Base-by-base conservation (phyloP, 1,140 invertebrate genomes). In the Cydia splendana region DNA sequence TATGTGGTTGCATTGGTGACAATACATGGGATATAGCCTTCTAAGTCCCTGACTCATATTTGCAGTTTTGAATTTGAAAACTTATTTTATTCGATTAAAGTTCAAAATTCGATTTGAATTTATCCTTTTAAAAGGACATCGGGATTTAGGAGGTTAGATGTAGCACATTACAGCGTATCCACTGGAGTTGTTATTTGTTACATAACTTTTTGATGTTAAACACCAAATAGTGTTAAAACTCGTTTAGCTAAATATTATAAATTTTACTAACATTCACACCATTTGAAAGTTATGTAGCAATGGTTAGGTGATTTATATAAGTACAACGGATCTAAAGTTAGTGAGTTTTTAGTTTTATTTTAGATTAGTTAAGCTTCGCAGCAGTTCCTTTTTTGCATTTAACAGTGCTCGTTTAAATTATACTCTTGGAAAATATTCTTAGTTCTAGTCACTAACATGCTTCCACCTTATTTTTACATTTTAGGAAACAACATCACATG, bases 371-470 rank as follows among this genome's bases (percentile, higher is more conserved):
- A 76, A 78, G 48, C 78, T 82, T 78, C 38, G 45, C 73, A 82
- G 67, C 79, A 84, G 85, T 87, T 90, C 83, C 86, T 84, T 84
- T 6, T 42, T 67, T 84, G 87, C 87, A 89, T 90, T 91, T 88
- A 85, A 75, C 57, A 62, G 79, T 62, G 67, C 67, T 82, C 67
- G 77, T 84, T 79, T 79, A 77, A 78, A 79, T 81, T 82, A 79
- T 84, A 79, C 82, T 83, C 75, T 82, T 81, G 57, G 67, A 78
- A 82, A 82, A 81, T 24, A 65, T 65, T 78, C 81, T 83, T 89
- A 88, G 84, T 84, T 91, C 89, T 91, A 91, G 88, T 91, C 89
- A 90, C 78, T 79, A 78, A 79, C 80, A 80, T 78, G 81, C 89
- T 90, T 91, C 87, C 86, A 85, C 75, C 80, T 81, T 81, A 71